phyloP scores from a whole-genome alignment of 2,888 invertebrate species.

The Hypena proboscidalis region DNA sequence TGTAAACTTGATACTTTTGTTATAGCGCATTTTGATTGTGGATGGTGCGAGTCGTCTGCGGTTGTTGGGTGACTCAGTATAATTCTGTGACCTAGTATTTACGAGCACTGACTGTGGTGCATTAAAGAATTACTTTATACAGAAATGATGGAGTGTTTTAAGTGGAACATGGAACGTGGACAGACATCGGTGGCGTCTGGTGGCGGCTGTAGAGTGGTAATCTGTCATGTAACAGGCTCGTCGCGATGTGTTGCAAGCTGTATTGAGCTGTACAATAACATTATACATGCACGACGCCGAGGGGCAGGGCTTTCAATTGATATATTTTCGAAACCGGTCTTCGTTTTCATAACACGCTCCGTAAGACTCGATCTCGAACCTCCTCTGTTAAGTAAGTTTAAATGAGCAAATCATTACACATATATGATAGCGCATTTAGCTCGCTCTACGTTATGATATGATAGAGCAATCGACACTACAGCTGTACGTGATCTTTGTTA shows the following conservation, averaged over 20 bases:
- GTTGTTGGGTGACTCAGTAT: slow-evolving; percentile 32
- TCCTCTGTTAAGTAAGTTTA: slow-evolving; percentile 43
- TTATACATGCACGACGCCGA: slow-evolving; percentile 68
- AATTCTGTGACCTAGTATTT: slow-evolving; percentile 26
- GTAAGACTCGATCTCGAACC: slow-evolving; percentile 54
- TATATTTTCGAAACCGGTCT: slow-evolving; percentile 82
- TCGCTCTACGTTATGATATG: slow-evolving; percentile 5
- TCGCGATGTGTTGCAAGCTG: slow-evolving; percentile 64
- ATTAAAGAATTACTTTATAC: slow-evolving; percentile 18
- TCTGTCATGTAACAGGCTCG: slow-evolving; percentile 66
- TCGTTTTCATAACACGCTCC: slow-evolving; percentile 76
- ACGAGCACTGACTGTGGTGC: slow-evolving; percentile 10
- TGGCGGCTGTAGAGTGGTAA: slow-evolving; percentile 57
- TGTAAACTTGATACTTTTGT: slow-evolving; percentile 44
- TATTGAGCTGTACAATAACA: slow-evolving; percentile 71
- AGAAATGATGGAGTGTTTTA: slow-evolving; percentile 15
- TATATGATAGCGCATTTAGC: slow-evolving; percentile 1
- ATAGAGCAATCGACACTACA: no score
- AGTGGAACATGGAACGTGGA: slow-evolving; percentile 49
- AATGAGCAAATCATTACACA: slow-evolving; percentile 36
- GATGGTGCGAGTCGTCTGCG: slow-evolving; percentile 44
- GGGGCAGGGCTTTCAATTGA: slow-evolving; percentile 75
- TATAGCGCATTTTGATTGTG: slow-evolving; percentile 34
- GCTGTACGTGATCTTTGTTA: slow-evolving; percentile 5
- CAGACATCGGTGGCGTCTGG: slow-evolving; percentile 49